These are phyloP conservation scores for Solenopsis fugax DNA, from an alignment of 1,140 invertebrate genomes.

Conservation along the genomic window DNA sequence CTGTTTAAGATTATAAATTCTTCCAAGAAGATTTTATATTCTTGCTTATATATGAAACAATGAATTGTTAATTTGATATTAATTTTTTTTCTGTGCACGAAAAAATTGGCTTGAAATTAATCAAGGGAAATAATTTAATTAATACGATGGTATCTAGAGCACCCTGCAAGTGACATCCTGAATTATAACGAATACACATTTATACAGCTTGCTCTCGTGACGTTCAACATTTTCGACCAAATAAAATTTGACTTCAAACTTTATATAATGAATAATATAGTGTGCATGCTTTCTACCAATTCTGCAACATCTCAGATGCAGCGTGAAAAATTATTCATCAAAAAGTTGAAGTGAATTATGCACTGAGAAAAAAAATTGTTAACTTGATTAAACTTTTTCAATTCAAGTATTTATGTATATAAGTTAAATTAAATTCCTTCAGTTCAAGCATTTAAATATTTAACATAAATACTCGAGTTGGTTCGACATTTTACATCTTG, in stretches of 20 bases:
- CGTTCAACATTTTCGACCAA: background rate
- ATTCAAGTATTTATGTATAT: no score
- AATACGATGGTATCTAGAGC: background rate
- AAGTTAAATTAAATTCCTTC: no score
- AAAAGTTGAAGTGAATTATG: background rate
- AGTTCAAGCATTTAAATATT: no score
- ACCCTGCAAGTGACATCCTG: background rate
- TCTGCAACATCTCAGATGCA: background rate
- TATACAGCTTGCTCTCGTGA: background rate
- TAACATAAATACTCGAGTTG: background rate
- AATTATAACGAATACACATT: slow-evolving; percentile 11
- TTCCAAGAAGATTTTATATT: no score
- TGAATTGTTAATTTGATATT: no score
- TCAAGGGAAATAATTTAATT: background rate
- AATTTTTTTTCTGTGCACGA: no score
- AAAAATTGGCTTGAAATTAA: background rate
- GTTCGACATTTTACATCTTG: background rate
- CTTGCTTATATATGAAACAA: no score
- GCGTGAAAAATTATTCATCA: background rate
- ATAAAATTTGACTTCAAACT: slow-evolving; percentile 10
- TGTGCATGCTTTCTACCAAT: background rate
- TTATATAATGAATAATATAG: background rate
- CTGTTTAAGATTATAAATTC: no score
- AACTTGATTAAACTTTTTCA: no score
- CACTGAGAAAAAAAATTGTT: no score